Evolutionary conservation across 2,888 invertebrate species (phyloP).

Genomic region (Dolichopus griseipennis): DNA sequence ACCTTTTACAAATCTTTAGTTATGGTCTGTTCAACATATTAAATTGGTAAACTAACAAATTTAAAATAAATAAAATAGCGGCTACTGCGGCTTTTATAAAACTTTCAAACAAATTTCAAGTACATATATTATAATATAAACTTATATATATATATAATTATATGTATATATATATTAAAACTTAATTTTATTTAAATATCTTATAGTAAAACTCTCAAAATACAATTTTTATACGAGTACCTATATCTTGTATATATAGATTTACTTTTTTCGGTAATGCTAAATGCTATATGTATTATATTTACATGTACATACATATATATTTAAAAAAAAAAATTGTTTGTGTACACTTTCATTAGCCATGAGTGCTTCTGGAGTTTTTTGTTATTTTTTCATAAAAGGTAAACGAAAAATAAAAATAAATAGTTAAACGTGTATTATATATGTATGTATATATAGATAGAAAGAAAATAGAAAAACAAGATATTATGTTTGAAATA

Average conservation of each 20-base stretch:
- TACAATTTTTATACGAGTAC: no score
- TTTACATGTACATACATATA: no score
- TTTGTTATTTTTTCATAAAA: neutral
- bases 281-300: neutral
- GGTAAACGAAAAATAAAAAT: neutral
- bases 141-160: neutral
- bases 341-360: slow-evolving; percentile 6
- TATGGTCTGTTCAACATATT: slow-evolving; percentile 4
- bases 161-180: neutral
- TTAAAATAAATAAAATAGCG: slow-evolving; percentile 26
- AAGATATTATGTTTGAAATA: no score
- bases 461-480: no score
- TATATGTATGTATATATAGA: no score
- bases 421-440: neutral
- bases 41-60: slow-evolving; percentile 24
- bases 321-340: neutral
- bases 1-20: slow-evolving; percentile 7
- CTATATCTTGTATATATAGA: neutral
- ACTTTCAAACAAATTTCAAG: slow-evolving; percentile 23
- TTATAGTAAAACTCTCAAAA: neutral
- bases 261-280: neutral
- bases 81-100: slow-evolving; percentile 21
- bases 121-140: slow-evolving; percentile 5
- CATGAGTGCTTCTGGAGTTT: neutral
- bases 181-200: neutral